Evolutionary conservation across 2,797 vertebrate genomes (phyloP).

Genomic region (Ciconia nigra): DNA sequence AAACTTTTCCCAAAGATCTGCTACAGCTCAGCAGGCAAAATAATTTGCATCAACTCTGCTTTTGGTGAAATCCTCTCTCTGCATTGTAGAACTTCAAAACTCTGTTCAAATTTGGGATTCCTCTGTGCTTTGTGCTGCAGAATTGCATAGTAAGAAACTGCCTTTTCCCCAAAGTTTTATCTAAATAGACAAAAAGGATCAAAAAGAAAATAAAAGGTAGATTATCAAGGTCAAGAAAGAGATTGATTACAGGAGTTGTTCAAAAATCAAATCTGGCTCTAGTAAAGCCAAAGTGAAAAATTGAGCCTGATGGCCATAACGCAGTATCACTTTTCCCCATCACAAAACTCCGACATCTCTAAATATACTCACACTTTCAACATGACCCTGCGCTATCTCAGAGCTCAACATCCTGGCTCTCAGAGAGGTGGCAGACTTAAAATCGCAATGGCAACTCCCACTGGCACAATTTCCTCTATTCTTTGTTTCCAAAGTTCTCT

Average conservation of each 20-base stretch:
- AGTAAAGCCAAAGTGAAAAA: background rate
- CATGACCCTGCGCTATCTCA: background rate
- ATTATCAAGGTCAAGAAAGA: background rate
- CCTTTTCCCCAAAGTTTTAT: background rate
- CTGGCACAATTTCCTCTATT: background rate
- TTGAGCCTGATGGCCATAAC: background rate
- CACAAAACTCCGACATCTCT: background rate
- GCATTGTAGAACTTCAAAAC: background rate
- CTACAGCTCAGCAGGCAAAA: background rate
- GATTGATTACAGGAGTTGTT: background rate
- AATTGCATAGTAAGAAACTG: background rate
- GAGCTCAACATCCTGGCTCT: background rate
- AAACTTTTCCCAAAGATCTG: conserved; percentile 1
- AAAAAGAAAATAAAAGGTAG: background rate
- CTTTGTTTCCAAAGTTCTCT: background rate
- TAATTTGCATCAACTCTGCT: background rate
- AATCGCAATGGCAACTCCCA: background rate
- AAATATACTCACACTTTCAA: background rate
- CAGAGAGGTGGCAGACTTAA: background rate
- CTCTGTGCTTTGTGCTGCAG: background rate
- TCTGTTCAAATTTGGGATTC: background rate
- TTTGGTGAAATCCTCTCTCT: background rate
- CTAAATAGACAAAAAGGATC: background rate
- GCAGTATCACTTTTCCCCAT: background rate
- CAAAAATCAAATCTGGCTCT: background rate